Conservation (phyloP, 2,113 vertebrate genomes). For the rabbit (Oryctolagus cuniculus) region DNA sequence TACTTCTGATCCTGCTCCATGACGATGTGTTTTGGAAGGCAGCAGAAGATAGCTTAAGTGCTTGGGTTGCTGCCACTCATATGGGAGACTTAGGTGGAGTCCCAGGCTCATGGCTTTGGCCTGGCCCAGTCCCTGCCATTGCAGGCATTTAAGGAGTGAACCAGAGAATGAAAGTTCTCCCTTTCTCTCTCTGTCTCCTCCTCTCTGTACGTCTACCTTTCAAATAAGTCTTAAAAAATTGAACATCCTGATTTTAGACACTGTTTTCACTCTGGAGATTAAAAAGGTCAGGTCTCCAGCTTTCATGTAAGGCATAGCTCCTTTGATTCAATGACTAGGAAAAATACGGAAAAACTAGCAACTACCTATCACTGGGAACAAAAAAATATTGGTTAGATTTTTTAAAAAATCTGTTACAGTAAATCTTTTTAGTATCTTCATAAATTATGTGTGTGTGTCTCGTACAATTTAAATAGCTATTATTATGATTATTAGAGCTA, state of each 20-base stretch:
- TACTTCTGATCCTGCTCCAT: too few species aligned
- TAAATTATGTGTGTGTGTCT: background rate
- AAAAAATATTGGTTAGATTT: constrained; percentile 15
- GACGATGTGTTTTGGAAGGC: too few species aligned
- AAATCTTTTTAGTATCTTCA: background rate
- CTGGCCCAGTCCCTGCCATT: too few species aligned
- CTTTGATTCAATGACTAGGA: background rate
- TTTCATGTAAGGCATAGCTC: background rate
- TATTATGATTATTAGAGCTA: background rate
- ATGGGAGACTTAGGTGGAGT: too few species aligned
- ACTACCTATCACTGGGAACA: background rate
- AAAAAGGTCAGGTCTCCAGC: background rate
- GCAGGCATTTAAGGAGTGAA: too few species aligned
- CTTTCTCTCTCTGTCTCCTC: too few species aligned
- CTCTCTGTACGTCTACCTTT: too few species aligned
- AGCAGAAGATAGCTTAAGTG: too few species aligned
- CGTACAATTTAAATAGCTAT: background rate
- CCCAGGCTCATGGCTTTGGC: too few species aligned
- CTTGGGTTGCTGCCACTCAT: too few species aligned
- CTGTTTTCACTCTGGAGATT: background rate
- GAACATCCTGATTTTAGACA: background rate
- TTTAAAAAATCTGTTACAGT: background rate
- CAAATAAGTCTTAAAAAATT: too few species aligned
- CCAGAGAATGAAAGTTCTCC: too few species aligned
- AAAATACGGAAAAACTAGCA: background rate